Evolutionary conservation across 2,888 invertebrate species (phyloP), one percentile per base, ranked within the genome.

Genomic region (Eulithis testata): DNA sequence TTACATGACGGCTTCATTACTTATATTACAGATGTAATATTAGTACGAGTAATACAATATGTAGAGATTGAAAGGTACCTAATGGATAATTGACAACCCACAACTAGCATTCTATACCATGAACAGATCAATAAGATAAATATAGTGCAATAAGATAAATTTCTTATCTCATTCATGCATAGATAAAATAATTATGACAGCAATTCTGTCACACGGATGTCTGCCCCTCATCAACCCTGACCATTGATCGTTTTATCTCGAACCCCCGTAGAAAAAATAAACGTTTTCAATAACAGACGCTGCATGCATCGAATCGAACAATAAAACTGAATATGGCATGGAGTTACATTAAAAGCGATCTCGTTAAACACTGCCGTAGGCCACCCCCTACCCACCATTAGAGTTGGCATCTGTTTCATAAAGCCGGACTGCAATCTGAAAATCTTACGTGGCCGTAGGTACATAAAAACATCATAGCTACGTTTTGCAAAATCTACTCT

Each of bases 341-440:
- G 80, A 80, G 78, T 78, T 80, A 78, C 83, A 83, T 83, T 84
- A 84, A 86, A 82, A 81, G 83, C 79, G 83, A 85, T 84, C 87
- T 87, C 86, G 88, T 88, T 88, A 80, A 84, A 82, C 78, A 82
- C 73, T 72, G 84, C 82, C 81, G 78, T 77, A 74, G 81, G 84
- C 82, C 74, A 73, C 70, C 68, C 61, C 67, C 68, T 70, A 59
- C 70, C 75, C 58, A 54, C 60, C 57, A 5, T 27, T 54, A 67
- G 60, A 37, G 67, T 40, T 60, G 57, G 43, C 4, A 1, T n/a
- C n/a, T 14, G 11, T 3, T 54, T 12, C 11, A 49, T 11, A 63
- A 37, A 63, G 59, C 43, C 66, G 63, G 66, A 52, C 14, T 49
- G 11, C 40, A 8, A 8, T 40, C 31, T 31, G 21, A 21, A 21